Conservation (phyloP, 2,113 vertebrate species). For the Sceloporus undulatus region DNA sequence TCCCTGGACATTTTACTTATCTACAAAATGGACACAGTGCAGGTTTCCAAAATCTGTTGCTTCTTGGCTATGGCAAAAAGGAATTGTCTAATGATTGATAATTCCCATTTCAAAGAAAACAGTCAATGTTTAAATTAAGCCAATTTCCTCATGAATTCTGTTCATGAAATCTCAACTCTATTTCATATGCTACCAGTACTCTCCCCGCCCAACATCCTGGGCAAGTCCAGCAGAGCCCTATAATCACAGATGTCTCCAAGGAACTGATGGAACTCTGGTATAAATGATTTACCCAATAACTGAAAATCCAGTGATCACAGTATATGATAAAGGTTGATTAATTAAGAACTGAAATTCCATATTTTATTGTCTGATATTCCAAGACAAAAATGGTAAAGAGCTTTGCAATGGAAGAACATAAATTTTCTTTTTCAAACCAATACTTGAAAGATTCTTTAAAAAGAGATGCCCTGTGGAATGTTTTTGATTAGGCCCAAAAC, state of each 20-base stretch:
- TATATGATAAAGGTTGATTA: constrained; percentile 30
- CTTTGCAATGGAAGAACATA: constrained; percentile 59
- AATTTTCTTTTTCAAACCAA: constrained; percentile 69
- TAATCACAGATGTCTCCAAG: neutral
- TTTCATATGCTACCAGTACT: neutral
- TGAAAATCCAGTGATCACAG: constrained; percentile 28
- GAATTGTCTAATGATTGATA: constrained; percentile 38
- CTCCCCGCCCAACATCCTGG: constrained; percentile 33
- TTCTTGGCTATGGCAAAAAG: constrained; percentile 56
- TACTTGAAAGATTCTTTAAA: constrained; percentile 22
- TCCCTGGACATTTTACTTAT: constrained; percentile 69
- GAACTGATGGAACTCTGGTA: constrained; percentile 47
- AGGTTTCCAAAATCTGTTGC: constrained; percentile 62
- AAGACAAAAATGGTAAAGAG: constrained; percentile 55
- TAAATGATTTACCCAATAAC: constrained; percentile 20
- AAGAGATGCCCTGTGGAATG: constrained; percentile 51
- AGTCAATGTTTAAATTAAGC: constrained; percentile 30
- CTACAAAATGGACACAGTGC: constrained; percentile 71
- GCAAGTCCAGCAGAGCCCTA: constrained; percentile 39
- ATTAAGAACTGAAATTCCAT: constrained; percentile 43
- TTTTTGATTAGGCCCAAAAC: constrained; percentile 48
- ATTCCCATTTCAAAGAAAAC: constrained; percentile 45
- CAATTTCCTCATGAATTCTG: constrained; percentile 22
- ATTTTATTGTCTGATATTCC: constrained; percentile 18
- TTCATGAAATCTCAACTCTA: constrained; percentile 46